Evolutionary conservation across 2,113 vertebrate species (phyloP), one percentile per base, ranked within the genome.

Genomic region (Leucosticte australis): DNA sequence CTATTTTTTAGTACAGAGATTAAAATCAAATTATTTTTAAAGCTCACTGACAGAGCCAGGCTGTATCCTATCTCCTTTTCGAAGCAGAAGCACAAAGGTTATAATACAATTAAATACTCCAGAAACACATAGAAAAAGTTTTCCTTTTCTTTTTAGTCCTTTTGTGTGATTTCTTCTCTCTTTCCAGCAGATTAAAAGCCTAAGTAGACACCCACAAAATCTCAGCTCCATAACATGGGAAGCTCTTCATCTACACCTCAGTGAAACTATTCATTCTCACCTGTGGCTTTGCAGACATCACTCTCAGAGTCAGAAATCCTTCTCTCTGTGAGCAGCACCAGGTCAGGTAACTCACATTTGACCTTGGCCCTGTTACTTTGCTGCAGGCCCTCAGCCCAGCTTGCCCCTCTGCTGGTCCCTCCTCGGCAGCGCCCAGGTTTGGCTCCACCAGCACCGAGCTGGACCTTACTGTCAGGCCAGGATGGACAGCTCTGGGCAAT

Each of bases 11-110:
- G 71, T 80, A 60, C 15, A 46, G 77, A 82, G 60, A 28, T 92
- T 87, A 68, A 52, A 84, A 93, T 85, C 55, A 94, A 96, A 90
- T 69, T 52, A 83, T 86, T 96, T 94, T 85, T 95, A 96, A 96
- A 70, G 56, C 82, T 94, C 49, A 46, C 33, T 64, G 46, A 89
- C 64, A 53, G 76, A 77, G 39, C n/a, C 39, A 37, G 13, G 52
- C 55, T 67, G 46, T 56, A 87, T 49, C 65, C 33, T 46, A 10
- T 81, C 41, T 81, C 56, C 20, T 92, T 83, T 84, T 85, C 26
- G 44, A 55, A 83, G 52, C 15, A 47, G 60, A 94, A 81, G 14
- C 19, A 78, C 60, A 44, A 80, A 87, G 39, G 15, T 39, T 47
- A 63, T 18, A 75, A 63, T 18, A 75, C 35, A 52, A 27, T 13